Base-by-base conservation (phyloP, 2,888 invertebrate species). In the Drosophila histrio region DNA sequence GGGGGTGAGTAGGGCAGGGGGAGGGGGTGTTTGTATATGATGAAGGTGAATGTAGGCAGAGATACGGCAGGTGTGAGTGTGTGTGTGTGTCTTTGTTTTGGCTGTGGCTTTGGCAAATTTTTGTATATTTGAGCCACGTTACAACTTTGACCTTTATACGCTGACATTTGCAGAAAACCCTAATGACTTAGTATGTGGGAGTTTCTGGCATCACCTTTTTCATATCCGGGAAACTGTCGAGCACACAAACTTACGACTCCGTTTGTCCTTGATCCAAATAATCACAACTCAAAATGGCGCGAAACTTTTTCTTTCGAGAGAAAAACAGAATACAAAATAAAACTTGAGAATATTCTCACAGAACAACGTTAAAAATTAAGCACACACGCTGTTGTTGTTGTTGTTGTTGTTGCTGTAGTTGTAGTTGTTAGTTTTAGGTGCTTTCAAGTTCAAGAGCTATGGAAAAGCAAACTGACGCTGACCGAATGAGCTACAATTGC, bases 401-500 rank as follows among this genome's bases (percentile, higher is more conserved):
- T 7, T 22, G n/a, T 60, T 36, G 43, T 15, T 41, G 13, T 21
- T 38, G 7, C 50, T 46, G 8, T 44, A 38, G 30, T 46, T 50
- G 4, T 47, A 39, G 3, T 44, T 57, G 4, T 39, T 43, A 17
- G 34, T 56, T 34, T 32, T 52, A 26, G 44, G n/a, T 39, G 32
- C 26, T 61, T 53, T 68, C 74, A 77, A 71, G 75, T 78, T 80
- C 76, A 86, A 79, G 76, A 78, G 72, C 79, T 65, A 50, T 62
- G 75, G 19, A 54, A 69, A 65, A 39, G 75, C 60, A 68, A 78
- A 72, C 83, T 65, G 73, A 62, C 69, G 80, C 72, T 83, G 78
- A 80, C 80, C 83, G 83, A 85, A 88, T 86, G 86, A 88, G 83
- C 70, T 65, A 67, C 56, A 66, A 47, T 68, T 56, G 60, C 58